Evolutionary conservation across 2,797 vertebrate genomes (phyloP), one percentile per base, ranked within the genome.

Genomic region (Lutjanus campechanus): DNA sequence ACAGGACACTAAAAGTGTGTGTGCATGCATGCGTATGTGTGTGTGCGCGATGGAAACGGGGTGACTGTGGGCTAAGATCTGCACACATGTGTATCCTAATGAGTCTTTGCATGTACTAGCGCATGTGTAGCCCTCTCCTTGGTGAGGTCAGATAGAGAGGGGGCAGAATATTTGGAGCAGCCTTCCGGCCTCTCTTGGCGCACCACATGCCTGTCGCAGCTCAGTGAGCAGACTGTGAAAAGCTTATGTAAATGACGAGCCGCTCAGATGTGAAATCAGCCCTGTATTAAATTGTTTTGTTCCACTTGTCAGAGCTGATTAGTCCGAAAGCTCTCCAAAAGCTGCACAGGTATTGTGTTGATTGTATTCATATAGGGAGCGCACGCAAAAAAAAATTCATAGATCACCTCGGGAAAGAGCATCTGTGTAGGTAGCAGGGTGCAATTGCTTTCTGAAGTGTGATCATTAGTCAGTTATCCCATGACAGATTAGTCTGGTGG

Each of bases 271-370:
- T 91, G 92, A 93, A 94, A 94, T 95, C 94, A 93, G 91, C 89
- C 89, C 93, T 93, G 92, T 94, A 94, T 94, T 94, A 95, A 94
- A 94, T 94, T 93, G 93, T 95, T 94, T 93, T 94, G 93, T 95
- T 95, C 94, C 94, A 94, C 92, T 92, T 95, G 93, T 95, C 94
- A 94, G 93, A 94, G 86, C 89, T 93, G 93, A 95, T 95, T 94
- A 94, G 93, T 90, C 89, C 87, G 54, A 87, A 93, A 88, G 86
- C 89, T 84, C 85, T 91, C 90, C 71, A 82, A 85, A 92, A 91
- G 85, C 90, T 82, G 86, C 87, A 65, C 89, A 93, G 92, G 93
- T 93, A 95, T 94, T 94, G 93, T 95, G 93, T 86, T 90, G 90
- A 91, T 93, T 91, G 90, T 90, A 69, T 88, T 88, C 85, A 62